phyloP scores from a whole-genome alignment of 2,113 vertebrate species.

The Ahaetulla prasina region DNA sequence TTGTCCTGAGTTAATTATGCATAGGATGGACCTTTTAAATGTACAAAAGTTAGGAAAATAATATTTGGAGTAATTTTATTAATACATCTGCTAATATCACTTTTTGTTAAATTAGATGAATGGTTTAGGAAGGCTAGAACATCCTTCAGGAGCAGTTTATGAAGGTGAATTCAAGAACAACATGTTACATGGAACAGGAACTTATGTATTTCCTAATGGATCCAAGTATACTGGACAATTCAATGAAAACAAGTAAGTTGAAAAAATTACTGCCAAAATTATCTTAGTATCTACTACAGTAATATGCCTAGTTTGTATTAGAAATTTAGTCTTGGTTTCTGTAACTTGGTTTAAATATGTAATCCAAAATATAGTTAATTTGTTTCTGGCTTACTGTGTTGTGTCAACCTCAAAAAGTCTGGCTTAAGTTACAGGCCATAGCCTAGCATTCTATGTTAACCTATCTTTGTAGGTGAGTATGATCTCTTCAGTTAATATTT shows the following conservation, averaged over 20 bases:
- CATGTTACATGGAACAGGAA: slow-evolving; percentile 78
- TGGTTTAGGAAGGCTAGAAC: slow-evolving; percentile 73
- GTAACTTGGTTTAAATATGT: not conserved
- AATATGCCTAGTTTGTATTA: not conserved
- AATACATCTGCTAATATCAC: slow-evolving; percentile 29
- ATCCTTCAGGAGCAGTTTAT: slow-evolving; percentile 79
- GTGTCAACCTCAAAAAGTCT: not conserved
- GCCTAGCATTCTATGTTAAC: not conserved
- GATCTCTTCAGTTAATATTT: not conserved
- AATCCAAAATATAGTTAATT: not conserved
- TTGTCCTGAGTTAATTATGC: not conserved
- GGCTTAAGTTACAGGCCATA: not conserved
- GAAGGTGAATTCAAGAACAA: slow-evolving; percentile 83
- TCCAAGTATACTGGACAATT: slow-evolving; percentile 76
- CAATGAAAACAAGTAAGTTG: slow-evolving; percentile 74
- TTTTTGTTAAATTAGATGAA: slow-evolving; percentile 71
- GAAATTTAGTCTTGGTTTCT: not conserved
- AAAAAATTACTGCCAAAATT: not conserved
- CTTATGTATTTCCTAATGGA: slow-evolving; percentile 75
- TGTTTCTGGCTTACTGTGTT: not conserved
- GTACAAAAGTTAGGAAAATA: not conserved
- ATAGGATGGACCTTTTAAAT: not conserved
- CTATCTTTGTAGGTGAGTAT: not conserved
- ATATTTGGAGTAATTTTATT: not conserved
- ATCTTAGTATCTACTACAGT: not conserved